A percentile compares a stretch with the other conserved stretches of the same genome.
Conservation (phyloP, 2,113 vertebrate species). For the Eurypyga helias region DNA sequence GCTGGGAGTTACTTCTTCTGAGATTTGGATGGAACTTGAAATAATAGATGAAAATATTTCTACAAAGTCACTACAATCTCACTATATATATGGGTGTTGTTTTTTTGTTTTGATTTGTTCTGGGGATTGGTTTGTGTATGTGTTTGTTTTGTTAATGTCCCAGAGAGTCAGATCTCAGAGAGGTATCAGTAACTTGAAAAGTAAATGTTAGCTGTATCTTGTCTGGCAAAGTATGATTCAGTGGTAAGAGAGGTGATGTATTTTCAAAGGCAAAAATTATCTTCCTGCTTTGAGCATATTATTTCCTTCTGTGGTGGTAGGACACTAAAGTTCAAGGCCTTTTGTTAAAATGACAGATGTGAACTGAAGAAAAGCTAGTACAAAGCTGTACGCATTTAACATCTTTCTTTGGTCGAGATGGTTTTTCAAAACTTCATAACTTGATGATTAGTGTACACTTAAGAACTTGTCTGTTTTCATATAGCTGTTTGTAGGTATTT, state of each 20-base stretch:
- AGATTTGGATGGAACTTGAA: not conserved
- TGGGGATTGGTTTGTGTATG: too few relatives aligned
- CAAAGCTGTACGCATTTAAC: not conserved
- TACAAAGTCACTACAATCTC: not conserved
- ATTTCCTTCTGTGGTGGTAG: not conserved
- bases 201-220: not conserved
- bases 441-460: not conserved
- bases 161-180: not conserved
- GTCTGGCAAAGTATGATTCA: not conserved
- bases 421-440: not conserved
- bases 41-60: not conserved
- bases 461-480: not conserved
- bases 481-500: not conserved
- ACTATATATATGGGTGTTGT: not conserved
- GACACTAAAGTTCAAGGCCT: not conserved
- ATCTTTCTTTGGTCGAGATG: not conserved
- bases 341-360: not conserved
- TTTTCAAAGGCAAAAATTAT: not conserved
- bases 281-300: not conserved
- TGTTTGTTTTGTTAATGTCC: not conserved
- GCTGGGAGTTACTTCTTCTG: not conserved
- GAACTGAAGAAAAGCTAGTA: not conserved
- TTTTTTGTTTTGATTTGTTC: too few relatives aligned
- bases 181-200: not conserved
- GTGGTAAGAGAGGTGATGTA: not conserved